Percentiles rank a stretch among this genome's conserved stretches.
Evolutionary conservation across 1,140 invertebrate species (phyloP).

Genomic region (Scaptomyza hsui): DNA sequence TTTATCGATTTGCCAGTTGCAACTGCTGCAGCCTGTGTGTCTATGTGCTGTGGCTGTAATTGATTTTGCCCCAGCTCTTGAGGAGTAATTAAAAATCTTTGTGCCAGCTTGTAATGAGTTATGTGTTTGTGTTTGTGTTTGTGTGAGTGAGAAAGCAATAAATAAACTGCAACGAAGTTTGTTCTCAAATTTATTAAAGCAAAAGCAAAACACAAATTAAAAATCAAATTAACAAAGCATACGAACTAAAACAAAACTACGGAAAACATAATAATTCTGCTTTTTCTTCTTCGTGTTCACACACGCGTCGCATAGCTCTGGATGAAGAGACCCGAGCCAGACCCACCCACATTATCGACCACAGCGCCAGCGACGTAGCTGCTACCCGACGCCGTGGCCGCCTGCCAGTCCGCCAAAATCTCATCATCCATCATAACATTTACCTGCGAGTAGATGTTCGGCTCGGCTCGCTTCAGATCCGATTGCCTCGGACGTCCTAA

Average conservation of each 20-base stretch:
- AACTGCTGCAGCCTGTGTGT: conserved; percentile 6
- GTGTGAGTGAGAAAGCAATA: conserved; percentile 6
- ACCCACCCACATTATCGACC: conserved; percentile 70
- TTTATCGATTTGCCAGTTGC: conserved; percentile 46
- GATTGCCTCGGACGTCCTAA: conserved; percentile 84
- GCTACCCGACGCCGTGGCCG: conserved; percentile 62
- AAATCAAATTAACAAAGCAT: conserved; percentile 37
- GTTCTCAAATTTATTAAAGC: conserved; percentile 18
- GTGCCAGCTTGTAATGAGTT: conserved; percentile 14
- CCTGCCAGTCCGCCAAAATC: conserved; percentile 69
- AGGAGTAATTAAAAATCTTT: conserved; percentile 52
- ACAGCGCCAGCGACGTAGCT: conserved; percentile 74
- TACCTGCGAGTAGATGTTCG: conserved; percentile 88
- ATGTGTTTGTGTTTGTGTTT: neutral
- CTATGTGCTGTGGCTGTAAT: conserved; percentile 30
- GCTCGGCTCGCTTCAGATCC: conserved; percentile 85
- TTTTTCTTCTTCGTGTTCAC: conserved; percentile 2
- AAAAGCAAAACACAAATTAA: conserved; percentile 30
- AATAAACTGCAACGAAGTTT: conserved; percentile 39
- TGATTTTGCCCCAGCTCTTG: conserved; percentile 27
- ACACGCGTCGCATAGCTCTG: conserved; percentile 68
- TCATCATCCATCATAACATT: conserved; percentile 81
- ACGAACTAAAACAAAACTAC: conserved; percentile 21
- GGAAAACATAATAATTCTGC: neutral
- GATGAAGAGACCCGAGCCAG: conserved; percentile 44